These are phyloP conservation scores for Adoxophyes honmai DNA, from an alignment of 1,140 invertebrate genomes.

Conservation along the genomic window DNA sequence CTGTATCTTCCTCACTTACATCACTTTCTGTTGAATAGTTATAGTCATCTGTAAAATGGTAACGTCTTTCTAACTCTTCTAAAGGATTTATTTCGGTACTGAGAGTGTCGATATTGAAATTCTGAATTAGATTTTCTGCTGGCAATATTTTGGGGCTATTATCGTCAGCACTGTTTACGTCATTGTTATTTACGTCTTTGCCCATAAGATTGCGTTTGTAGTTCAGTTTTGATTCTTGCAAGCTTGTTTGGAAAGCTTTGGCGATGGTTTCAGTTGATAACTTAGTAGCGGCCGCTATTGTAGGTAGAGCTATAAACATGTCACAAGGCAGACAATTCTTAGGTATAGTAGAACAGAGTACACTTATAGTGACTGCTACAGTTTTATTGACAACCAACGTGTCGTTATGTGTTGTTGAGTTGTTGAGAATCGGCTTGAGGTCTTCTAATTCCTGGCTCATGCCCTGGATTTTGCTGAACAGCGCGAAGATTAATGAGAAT, in stretches of 20 bases:
- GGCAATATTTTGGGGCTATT: not conserved
- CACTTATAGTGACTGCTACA: constrained; percentile 30
- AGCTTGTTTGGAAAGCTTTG: no score
- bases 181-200: no score
- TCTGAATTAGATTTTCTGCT: constrained; percentile 27
- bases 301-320: constrained; percentile 29
- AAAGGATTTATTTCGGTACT: no score
- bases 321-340: constrained; percentile 50
- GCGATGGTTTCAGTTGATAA: no score
- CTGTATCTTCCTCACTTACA: no score
- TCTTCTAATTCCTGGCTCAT: constrained; percentile 80
- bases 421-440: constrained; percentile 61
- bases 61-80: no score
- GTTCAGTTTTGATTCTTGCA: no score
- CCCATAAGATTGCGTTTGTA: no score
- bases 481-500: constrained; percentile 95
- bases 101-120: constrained; percentile 20
- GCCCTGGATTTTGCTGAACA: constrained; percentile 93
- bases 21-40: no score
- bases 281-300: no score
- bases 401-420: constrained; percentile 29
- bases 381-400: constrained; percentile 34
- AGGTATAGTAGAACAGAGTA: constrained; percentile 41
- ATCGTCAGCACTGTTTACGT: no score
- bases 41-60: no score